Evolutionary conservation across 2,113 vertebrate genomes (phyloP), one percentile per base, ranked within the genome.

Genomic region (Hassar affinis): DNA sequence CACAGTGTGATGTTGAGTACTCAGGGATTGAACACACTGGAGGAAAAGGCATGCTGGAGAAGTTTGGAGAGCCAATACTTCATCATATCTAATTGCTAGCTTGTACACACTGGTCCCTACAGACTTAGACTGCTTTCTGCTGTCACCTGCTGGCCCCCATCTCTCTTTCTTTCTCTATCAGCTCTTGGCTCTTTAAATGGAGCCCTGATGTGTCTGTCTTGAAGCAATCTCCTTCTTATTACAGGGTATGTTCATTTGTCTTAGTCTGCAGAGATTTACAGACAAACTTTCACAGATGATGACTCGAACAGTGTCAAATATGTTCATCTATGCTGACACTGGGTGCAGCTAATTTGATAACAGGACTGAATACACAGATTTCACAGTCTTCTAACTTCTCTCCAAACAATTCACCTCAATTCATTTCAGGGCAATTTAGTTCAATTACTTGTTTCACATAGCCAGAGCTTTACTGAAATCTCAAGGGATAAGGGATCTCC

Each of bases 81-180:
- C 91, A 93, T 94, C 94, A 93, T 89, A 86, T 91, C 89, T 92
- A 94, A 94, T 94, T 92, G 92, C 91, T 88, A 89, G 90, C 90
- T 92, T 90, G 92, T 91, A 92, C 90, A 90, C 87, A 86, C 79
- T 83, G 85, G 83, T 91, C 91, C 91, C 91, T 82, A 69, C 84
- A 88, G 92, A 89, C 87, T 79, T 57, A 27, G 86, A 85, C 85
- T 69, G 22, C 83, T 84, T 87, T 88, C 86, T 78, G 62, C 81
- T 88, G 90, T 89, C 89, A 83, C 83, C 82, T 49, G 35, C 62
- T 64, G 82, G 59, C 85, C 86, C 68, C 35, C 68, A 33, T 18
- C 68, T 78, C 62, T 18, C 10, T 79, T 6, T 79, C 87, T 80
- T 80, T 90, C 86, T 82, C 0, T 14, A 76, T 76, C 30, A 33